phyloP scores from a whole-genome alignment of 2,888 invertebrate genomes.

The Lithosia quadra region DNA sequence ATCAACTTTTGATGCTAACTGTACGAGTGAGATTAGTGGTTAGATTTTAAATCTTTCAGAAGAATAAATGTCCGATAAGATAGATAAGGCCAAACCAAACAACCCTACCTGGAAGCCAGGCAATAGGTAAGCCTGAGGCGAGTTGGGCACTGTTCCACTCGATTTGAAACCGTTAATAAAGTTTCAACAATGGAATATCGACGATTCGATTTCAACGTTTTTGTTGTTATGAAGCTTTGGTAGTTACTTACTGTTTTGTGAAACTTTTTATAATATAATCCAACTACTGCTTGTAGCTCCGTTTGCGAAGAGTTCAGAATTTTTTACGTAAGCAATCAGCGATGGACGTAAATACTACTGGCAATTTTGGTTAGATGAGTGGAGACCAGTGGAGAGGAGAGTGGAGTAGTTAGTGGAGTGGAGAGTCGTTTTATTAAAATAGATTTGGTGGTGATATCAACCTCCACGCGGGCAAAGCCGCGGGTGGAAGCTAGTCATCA shows the following conservation, averaged over 20 bases:
- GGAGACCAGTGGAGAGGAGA: too few species aligned
- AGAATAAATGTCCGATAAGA: neutral
- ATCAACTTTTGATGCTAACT: too few species aligned
- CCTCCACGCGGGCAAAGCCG: too few species aligned
- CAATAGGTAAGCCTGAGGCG: constrained; percentile 36
- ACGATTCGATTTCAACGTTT: constrained; percentile 40
- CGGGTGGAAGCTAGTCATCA: too few species aligned
- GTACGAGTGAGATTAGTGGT: too few species aligned
- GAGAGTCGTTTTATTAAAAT: too few species aligned
- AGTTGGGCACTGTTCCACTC: constrained; percentile 52
- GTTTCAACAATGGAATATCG: constrained; percentile 59
- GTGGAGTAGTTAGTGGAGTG: too few species aligned
- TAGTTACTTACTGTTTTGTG: constrained; percentile 27
- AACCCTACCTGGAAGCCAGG: constrained; percentile 39
- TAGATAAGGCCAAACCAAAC: constrained; percentile 18
- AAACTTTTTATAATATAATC: constrained; percentile 5
- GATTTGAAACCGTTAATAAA: constrained; percentile 56
- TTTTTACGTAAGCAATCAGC: too few species aligned
- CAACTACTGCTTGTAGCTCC: neutral
- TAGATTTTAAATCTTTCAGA: neutral
- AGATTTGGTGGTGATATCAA: too few species aligned
- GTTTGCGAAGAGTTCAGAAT: neutral
- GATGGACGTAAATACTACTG: too few species aligned
- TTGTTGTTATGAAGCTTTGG: constrained; percentile 31
- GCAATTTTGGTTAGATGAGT: too few species aligned